Evolutionary conservation across 2,113 vertebrate species (phyloP).

Genomic region (Rhizomys pruinosus): DNA sequence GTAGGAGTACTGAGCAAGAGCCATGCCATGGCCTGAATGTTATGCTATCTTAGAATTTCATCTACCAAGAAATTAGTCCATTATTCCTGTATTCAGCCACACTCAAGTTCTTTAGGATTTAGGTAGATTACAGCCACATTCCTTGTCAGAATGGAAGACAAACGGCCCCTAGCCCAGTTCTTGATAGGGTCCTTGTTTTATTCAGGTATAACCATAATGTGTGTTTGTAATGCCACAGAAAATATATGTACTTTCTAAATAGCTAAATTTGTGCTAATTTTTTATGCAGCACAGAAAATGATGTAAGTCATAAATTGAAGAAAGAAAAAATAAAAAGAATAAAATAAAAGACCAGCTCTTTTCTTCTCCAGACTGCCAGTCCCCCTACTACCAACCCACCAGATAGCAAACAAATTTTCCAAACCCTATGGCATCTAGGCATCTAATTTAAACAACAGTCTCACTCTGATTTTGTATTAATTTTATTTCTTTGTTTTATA

Average conservation of each 20-base stretch:
- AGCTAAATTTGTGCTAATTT: neutral
- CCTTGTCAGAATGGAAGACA: neutral
- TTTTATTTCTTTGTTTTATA: neutral
- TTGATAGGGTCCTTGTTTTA: too few species aligned
- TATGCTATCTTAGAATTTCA: neutral
- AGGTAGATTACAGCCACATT: neutral
- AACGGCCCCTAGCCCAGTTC: neutral
- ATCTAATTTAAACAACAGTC: neutral
- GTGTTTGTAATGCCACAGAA: too few species aligned
- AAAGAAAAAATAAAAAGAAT: too few species aligned
- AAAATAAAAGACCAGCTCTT: too few species aligned
- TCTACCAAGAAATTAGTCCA: neutral
- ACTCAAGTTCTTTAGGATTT: neutral
- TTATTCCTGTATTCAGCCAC: neutral
- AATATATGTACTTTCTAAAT: neutral
- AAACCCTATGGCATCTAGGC: neutral
- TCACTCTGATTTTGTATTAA: slow-evolving; percentile 2
- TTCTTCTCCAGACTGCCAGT: too few species aligned
- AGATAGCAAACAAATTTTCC: too few species aligned
- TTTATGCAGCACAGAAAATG: neutral
- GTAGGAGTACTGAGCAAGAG: neutral
- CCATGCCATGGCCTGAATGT: neutral
- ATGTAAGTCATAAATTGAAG: neutral
- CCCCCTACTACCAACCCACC: too few species aligned
- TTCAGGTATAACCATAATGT: too few species aligned